Base-by-base conservation (phyloP, 1,140 invertebrate genomes). In the Drosophila baimaii region DNA sequence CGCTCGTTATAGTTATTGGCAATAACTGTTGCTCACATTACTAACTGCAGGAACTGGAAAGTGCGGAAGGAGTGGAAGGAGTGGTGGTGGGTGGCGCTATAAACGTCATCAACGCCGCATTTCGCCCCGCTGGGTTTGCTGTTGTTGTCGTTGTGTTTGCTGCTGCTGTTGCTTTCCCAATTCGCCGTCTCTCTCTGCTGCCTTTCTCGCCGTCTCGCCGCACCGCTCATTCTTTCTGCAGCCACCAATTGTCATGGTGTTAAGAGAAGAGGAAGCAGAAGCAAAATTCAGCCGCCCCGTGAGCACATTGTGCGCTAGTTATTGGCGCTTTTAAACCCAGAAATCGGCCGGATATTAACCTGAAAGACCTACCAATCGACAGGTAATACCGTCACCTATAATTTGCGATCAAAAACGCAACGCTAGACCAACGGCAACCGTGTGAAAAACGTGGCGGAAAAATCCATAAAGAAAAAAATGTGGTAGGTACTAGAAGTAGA, bases 401-500 rank as follows among this genome's bases (percentile, higher is more conserved):
- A 74, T 75, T 88, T 80, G 54, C 51, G 58, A 74, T 66, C 54
- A 62, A 80, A 78, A 78, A 29, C 68, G 49, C 31, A 44, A 37
- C 44, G 55, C 44, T 83, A 68, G 23, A 33, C 65, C 55, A 71
- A 65, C 8, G 65, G 76, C 43, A 84, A 88, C 57, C 70, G 39
- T 69, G 69, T 78, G 69, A 90, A 88, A 88, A 88, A 88, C 83
- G 83, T 88, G 85, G 77, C 84, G 75, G 83, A 89, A 88, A 89
- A 88, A 89, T 88, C 82, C 64, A 85, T 86, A 84, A 54, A 33
- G n/a, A 88, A 76, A 85, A 88, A 88, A 88, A 89, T 89, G 81
- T 78, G 84, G 68, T 89, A 80, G 77, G 62, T 69, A 70, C 51
- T 71, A 56, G 70, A 72, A 72, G 70, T 75, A 74, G 70, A 74